A percentile compares a stretch with the other conserved stretches of the same genome.
Evolutionary conservation across 2,797 vertebrate species (phyloP).

Genomic region (Hydrophis major): DNA sequence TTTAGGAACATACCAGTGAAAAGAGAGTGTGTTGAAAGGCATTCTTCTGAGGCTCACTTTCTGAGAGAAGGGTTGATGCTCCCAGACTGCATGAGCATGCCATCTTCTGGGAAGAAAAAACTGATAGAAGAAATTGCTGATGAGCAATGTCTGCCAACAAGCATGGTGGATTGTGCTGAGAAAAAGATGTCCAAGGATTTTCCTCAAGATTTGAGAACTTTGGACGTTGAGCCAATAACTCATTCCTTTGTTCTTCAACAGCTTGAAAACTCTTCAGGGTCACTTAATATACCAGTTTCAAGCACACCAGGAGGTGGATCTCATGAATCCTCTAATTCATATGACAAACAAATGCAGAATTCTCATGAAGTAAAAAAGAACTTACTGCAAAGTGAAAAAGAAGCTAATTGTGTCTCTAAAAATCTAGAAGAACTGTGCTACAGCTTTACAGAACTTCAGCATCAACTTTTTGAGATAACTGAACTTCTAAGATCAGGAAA

Average conservation of each 20-base stretch:
- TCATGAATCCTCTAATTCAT: slow-evolving; percentile 55
- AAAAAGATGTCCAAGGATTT: slow-evolving; percentile 69
- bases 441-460: slow-evolving; percentile 80
- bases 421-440: slow-evolving; percentile 80
- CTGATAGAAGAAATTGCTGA: slow-evolving; percentile 80
- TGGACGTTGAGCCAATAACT: slow-evolving; percentile 71
- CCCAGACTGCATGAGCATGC: slow-evolving; percentile 70
- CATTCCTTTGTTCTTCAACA: slow-evolving; percentile 61
- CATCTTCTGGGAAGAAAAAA: slow-evolving; percentile 70
- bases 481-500: slow-evolving; percentile 78
- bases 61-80: slow-evolving; percentile 77
- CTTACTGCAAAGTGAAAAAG: slow-evolving; percentile 62
- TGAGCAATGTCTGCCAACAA: slow-evolving; percentile 71
- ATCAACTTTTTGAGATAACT: slow-evolving; percentile 77
- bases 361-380: slow-evolving; percentile 52
- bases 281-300: slow-evolving; percentile 71
- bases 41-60: slow-evolving; percentile 63
- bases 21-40: slow-evolving; percentile 71
- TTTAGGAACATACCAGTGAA: slow-evolving; percentile 51
- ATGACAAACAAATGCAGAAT: neutral
- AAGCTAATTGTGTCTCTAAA: slow-evolving; percentile 69
- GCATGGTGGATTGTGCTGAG: slow-evolving; percentile 72
- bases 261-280: slow-evolving; percentile 54
- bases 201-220: slow-evolving; percentile 68
- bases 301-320: slow-evolving; percentile 50